A percentile compares a stretch with the other conserved stretches of the same genome.
Conservation (phyloP, 2,113 vertebrate species). For the Ceyx cyanopectus region DNA sequence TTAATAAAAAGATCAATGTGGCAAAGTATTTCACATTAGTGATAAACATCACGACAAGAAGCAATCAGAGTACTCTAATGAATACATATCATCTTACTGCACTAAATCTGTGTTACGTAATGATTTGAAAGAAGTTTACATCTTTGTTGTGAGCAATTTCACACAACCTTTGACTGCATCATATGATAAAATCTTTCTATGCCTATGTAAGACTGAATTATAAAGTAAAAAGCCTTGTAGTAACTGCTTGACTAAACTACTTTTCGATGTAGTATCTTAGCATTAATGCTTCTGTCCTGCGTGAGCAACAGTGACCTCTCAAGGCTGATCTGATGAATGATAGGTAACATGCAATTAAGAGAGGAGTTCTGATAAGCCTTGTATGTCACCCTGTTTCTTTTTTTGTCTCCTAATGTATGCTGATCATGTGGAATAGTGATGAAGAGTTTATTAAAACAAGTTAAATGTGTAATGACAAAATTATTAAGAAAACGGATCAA, state of each 20-base stretch:
- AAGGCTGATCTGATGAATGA: slow-evolving; percentile 31
- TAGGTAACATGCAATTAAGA: neutral
- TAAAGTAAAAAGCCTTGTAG: neutral
- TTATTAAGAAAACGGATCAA: slow-evolving; percentile 27
- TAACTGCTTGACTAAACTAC: neutral
- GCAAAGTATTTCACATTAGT: slow-evolving; percentile 37
- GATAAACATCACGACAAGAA: slow-evolving; percentile 44
- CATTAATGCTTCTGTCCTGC: neutral
- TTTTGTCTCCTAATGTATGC: neutral
- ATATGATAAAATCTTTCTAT: slow-evolving; percentile 15
- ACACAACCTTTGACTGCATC: neutral
- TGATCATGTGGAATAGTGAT: neutral
- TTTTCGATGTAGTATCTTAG: neutral
- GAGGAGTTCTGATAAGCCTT: neutral
- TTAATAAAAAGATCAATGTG: neutral
- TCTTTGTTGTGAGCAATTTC: slow-evolving; percentile 21
- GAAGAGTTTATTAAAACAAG: slow-evolving; percentile 50
- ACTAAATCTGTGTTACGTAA: slow-evolving; percentile 54
- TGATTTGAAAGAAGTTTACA: slow-evolving; percentile 51
- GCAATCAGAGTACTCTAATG: slow-evolving; percentile 53
- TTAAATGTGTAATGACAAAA: neutral
- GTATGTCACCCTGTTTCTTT: neutral
- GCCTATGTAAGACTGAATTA: neutral
- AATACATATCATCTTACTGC: slow-evolving; percentile 34
- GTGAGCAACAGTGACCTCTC: slow-evolving; percentile 41